phyloP scores from a whole-genome alignment of 2,797 vertebrate genomes.

The Chelmon rostratus region DNA sequence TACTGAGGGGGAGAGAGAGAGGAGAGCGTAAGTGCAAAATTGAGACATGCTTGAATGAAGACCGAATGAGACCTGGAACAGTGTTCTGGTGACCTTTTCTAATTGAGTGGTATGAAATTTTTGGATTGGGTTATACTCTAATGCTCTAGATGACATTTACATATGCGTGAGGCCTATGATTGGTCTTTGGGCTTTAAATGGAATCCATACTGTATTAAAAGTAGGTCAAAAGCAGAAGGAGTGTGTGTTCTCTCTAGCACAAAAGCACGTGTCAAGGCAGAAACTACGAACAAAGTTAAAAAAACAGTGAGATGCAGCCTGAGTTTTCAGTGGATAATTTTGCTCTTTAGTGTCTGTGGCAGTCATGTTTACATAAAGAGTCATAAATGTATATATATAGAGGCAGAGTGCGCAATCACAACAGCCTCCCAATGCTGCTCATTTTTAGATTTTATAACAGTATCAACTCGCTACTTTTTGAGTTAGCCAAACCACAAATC shows the following conservation, averaged over 20 bases:
- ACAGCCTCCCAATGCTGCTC: too few species aligned
- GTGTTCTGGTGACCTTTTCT: constrained; percentile 79
- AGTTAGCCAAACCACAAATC: background rate
- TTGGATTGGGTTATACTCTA: constrained; percentile 59
- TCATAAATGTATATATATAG: too few species aligned
- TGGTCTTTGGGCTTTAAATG: constrained; percentile 55
- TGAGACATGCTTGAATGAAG: constrained; percentile 58
- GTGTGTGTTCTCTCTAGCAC: background rate
- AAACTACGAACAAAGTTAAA: background rate
- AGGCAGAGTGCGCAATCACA: too few species aligned
- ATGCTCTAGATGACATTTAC: constrained; percentile 70
- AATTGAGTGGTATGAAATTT: constrained; percentile 77
- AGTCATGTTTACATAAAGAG: too few species aligned
- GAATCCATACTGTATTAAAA: constrained; percentile 61
- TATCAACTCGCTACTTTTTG: too few species aligned
- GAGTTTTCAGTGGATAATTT: too few species aligned
- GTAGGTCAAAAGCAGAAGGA: constrained; percentile 44
- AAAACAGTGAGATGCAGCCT: background rate
- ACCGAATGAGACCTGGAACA: constrained; percentile 58
- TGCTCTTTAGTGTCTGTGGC: too few species aligned
- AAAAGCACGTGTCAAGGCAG: background rate
- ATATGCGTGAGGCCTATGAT: constrained; percentile 59
- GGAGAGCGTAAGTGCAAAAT: constrained; percentile 51
- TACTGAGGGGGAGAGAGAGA: constrained; percentile 50
- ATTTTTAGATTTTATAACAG: too few species aligned